These are phyloP conservation scores for Drosophila anomalipes DNA, from an alignment of 2,888 invertebrate genomes.

Conservation along the genomic window DNA sequence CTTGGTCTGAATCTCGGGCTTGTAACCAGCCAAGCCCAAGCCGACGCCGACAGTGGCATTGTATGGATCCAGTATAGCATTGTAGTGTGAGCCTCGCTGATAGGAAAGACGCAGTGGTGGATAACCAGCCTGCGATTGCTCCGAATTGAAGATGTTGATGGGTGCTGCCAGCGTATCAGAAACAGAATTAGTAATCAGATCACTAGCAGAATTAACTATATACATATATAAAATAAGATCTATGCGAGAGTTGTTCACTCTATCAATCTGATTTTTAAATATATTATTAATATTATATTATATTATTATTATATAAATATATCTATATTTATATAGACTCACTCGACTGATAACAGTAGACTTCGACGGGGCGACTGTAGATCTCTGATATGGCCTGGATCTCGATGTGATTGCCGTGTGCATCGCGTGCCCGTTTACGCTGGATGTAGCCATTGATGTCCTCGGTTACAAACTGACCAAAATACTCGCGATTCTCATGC, in stretches of 20 bases:
- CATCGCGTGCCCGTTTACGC: slow-evolving; percentile 91
- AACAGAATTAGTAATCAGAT: not conserved
- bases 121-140: slow-evolving; percentile 89
- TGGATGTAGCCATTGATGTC: slow-evolving; percentile 93
- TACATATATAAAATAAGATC: not conserved
- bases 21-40: slow-evolving; percentile 92
- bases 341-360: slow-evolving; percentile 87
- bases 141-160: slow-evolving; percentile 94
- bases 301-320: too few species aligned
- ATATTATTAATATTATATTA: not conserved
- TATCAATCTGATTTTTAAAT: not conserved
- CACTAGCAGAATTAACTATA: not conserved
- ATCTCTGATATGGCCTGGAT: slow-evolving; percentile 96
- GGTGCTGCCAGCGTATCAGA: slow-evolving; percentile 87
- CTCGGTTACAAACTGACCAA: slow-evolving; percentile 95
- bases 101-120: slow-evolving; percentile 94
- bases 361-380: slow-evolving; percentile 94
- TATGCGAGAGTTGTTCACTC: not conserved
- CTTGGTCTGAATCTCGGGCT: slow-evolving; percentile 90
- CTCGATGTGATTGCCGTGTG: slow-evolving; percentile 96
- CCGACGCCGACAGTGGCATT: slow-evolving; percentile 93
- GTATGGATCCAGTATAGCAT: slow-evolving; percentile 94
- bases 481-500: slow-evolving; percentile 94
- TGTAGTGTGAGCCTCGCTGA: slow-evolving; percentile 94
- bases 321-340: slow-evolving; percentile 32